Conservation (phyloP, 2,888 invertebrate genomes). For the Stomorhina lunata region DNA sequence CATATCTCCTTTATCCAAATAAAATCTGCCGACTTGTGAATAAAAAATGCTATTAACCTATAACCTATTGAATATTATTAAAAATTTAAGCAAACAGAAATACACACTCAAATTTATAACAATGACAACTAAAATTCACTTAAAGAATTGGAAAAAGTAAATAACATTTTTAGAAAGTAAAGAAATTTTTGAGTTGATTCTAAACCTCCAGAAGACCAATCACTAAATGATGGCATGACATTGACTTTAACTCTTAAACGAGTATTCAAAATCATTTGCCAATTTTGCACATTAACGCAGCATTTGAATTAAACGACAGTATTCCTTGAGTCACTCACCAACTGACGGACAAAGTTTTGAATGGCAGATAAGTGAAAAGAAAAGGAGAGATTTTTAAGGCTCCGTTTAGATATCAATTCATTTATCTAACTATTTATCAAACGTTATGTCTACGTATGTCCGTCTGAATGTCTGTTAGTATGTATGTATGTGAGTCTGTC, state of each 20-base stretch:
- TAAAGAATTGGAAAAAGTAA: too few species aligned
- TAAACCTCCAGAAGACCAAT: background rate
- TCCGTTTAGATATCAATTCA: slow-evolving; percentile 59
- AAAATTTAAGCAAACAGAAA: too few species aligned
- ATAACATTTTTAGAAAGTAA: background rate
- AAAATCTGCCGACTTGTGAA: too few species aligned
- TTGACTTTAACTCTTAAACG: slow-evolving; percentile 15
- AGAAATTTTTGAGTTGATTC: background rate
- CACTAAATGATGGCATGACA: slow-evolving; percentile 9
- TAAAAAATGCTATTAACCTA: too few species aligned
- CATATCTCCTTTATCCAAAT: too few species aligned
- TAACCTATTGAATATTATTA: too few species aligned
- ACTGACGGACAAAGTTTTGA: slow-evolving; percentile 11
- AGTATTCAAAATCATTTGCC: slow-evolving; percentile 65
- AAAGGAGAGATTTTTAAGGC: slow-evolving; percentile 38
- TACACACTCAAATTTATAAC: too few species aligned
- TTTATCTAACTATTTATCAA: slow-evolving; percentile 63
- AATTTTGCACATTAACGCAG: slow-evolving; percentile 66
- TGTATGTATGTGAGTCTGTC: background rate
- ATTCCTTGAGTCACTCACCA: slow-evolving; percentile 12
- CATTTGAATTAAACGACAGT: slow-evolving; percentile 37
- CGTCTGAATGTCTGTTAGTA: slow-evolving; percentile 1
- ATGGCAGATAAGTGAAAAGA: slow-evolving; percentile 37
- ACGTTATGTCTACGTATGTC: slow-evolving; percentile 37
- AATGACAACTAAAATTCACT: too few species aligned